Conservation (phyloP, 2,797 vertebrate genomes). For the Eulemur albifrons region DNA sequence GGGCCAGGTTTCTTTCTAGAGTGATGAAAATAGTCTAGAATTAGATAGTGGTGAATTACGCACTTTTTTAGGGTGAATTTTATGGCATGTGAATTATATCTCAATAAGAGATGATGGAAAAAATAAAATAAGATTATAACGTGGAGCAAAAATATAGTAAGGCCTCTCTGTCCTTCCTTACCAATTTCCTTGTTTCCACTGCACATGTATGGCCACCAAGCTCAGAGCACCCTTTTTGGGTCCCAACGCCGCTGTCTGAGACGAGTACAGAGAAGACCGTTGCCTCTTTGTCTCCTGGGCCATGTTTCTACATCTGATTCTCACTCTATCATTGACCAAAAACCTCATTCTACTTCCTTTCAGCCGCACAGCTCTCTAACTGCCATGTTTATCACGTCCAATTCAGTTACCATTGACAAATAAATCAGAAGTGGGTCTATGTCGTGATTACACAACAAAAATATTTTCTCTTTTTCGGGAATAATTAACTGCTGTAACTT, state of each 20-base stretch:
- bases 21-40: background rate
- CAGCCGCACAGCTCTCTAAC: background rate
- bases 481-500: slow-evolving; percentile 38
- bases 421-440: background rate
- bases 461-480: slow-evolving; percentile 12
- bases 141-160: background rate
- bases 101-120: background rate
- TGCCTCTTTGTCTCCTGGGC: background rate
- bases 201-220: background rate
- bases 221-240: background rate
- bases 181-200: background rate
- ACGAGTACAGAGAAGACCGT: background rate
- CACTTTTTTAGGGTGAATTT: background rate
- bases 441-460: background rate
- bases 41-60: background rate
- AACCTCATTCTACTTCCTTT: background rate
- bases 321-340: background rate
- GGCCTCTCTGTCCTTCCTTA: background rate
- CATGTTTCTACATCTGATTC: no score
- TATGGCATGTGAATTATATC: background rate
- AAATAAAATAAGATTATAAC: background rate
- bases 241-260: background rate
- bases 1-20: background rate
- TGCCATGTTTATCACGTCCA: background rate
- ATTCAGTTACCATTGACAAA: background rate